Evolutionary conservation across 1,140 invertebrate genomes (phyloP), one percentile per base, ranked within the genome.

Genomic region (Cydia amplana): DNA sequence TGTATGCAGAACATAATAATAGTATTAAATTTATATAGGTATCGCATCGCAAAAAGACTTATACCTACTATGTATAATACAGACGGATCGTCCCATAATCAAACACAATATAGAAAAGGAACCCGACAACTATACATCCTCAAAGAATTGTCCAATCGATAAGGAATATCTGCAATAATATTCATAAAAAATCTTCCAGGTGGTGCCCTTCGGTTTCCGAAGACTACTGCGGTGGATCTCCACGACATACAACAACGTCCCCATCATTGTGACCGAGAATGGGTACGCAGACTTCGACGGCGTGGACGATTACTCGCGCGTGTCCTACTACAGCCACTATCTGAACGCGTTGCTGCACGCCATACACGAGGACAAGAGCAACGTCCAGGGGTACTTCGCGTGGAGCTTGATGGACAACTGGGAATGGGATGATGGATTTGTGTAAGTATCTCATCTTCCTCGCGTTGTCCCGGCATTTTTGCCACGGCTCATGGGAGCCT

Each of bases 361-460:
- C 3, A 89, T 93, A 18, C 84, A 94, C 16, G 91, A 94, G 75
- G 95, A 97, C 82, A 93, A 94, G 0, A 95, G 94, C 60, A 95
- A 96, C 79, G 93, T 98, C 0, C 92, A 92, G 7, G 95, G 95
- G 0, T 97, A 97, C 82, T 95, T 95, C 76, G 94, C 94, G 1
- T 97, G 96, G 96, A 95, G 95, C 77, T 83, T 97, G 28, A 94
- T 96, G 94, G 96, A 97, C 80, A 96, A 96, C 82, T 96, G 95
- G 83, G 96, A 96, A 89, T 96, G 96, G 95, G 93, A 94, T 74
- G 94, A 93, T 46, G 95, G 94, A 67, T 95, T 93, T 82, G 92
- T 90, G 93, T 94, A 88, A 93, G 92, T 93, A 74, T 64, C 14
- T 14, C n/a, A n/a, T n/a, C n/a, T n/a, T n/a, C n/a, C n/a, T n/a